These are phyloP conservation scores for Ploceus nigricollis DNA, from an alignment of 2,113 vertebrate genomes.

Conservation along the genomic window DNA sequence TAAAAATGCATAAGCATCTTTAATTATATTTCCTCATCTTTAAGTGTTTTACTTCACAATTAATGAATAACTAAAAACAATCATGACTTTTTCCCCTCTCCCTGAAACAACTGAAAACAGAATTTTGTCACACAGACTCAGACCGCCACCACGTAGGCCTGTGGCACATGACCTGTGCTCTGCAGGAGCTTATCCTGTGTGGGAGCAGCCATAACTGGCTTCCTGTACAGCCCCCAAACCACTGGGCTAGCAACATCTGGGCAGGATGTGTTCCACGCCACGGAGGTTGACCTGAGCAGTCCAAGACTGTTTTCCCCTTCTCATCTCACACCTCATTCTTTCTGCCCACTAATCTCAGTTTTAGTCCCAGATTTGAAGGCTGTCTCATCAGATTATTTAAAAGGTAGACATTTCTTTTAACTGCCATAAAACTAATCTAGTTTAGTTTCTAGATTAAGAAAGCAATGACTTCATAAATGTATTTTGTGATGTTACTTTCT, in stretches of 20 bases:
- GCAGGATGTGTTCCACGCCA: neutral
- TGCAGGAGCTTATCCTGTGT: neutral
- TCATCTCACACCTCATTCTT: neutral
- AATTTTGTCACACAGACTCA: neutral
- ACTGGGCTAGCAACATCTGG: neutral
- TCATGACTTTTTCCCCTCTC: neutral
- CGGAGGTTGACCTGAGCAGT: neutral
- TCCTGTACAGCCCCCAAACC: neutral
- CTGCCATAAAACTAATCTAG: neutral
- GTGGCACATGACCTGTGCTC: neutral
- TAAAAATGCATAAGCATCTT: neutral
- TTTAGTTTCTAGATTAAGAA: neutral
- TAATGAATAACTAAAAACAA: neutral
- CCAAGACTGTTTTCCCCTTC: neutral
- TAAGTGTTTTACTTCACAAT: neutral
- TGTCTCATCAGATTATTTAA: neutral
- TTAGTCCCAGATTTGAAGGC: neutral
- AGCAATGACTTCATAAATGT: neutral
- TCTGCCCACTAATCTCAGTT: neutral
- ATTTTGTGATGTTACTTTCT: neutral
- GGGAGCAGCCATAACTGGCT: neutral
- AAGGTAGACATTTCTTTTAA: neutral
- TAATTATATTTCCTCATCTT: neutral
- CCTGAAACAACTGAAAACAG: neutral
- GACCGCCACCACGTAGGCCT: rapidly evolving